phyloP scores from a whole-genome alignment of 2,797 vertebrate genomes.

The Poliocrania exsul region DNA sequence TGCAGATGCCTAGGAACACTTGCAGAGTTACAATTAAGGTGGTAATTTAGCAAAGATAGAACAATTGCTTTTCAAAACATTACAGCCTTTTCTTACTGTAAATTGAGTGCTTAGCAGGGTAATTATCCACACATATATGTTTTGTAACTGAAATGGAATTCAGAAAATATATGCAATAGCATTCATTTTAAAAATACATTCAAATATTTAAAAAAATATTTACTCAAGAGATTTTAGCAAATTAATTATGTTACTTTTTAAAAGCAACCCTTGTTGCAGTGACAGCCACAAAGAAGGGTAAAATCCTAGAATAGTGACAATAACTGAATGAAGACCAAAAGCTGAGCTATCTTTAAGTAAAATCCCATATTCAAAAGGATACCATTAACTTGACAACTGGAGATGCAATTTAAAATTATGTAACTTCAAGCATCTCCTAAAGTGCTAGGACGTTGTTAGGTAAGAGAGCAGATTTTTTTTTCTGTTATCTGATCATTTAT shows the following conservation, averaged over 20 bases:
- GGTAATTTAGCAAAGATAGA: conserved; percentile 36
- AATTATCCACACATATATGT: background rate
- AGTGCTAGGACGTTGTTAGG: background rate
- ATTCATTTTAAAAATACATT: background rate
- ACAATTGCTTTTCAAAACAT: conserved; percentile 44
- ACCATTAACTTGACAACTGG: background rate
- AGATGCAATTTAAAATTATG: background rate
- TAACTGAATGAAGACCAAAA: background rate
- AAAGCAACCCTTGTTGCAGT: background rate
- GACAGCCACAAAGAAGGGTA: background rate
- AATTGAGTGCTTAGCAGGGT: background rate
- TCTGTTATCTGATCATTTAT: background rate
- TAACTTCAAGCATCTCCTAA: background rate
- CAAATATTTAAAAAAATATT: background rate
- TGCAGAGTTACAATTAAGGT: conserved; percentile 19
- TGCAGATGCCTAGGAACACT: background rate
- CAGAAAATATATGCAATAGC: background rate
- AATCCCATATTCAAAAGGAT: background rate
- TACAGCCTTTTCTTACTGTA: background rate
- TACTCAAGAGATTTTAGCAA: background rate
- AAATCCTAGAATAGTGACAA: background rate
- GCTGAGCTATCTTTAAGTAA: background rate
- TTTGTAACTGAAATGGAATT: background rate
- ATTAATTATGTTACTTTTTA: background rate
- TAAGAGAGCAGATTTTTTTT: background rate